Conservation (phyloP, 1,140 invertebrate genomes). For the Spodoptera litura region DNA sequence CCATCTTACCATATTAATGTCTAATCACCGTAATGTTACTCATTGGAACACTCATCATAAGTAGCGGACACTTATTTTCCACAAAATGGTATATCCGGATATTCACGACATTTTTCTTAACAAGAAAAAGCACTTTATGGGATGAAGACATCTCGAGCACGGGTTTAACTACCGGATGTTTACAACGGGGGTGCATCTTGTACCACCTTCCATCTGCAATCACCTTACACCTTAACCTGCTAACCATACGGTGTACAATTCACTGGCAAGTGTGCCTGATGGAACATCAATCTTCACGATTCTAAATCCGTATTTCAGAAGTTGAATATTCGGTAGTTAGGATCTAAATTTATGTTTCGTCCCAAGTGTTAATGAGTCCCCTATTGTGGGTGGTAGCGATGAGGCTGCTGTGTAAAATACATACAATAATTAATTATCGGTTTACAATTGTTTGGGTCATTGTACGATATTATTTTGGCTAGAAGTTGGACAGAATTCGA, state of each 20-base stretch:
- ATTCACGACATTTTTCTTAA: constrained; percentile 48
- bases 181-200: constrained; percentile 49
- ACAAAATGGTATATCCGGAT: constrained; percentile 5
- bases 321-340: constrained; percentile 31
- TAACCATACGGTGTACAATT: constrained; percentile 48
- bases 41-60: constrained; percentile 8
- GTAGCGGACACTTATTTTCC: constrained; percentile 33
- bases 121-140: constrained; percentile 63
- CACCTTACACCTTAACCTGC: constrained; percentile 29
- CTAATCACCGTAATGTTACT: constrained; percentile 17
- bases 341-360: constrained; percentile 43
- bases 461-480: background rate
- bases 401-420: constrained; percentile 18
- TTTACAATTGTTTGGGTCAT: background rate
- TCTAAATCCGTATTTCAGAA: constrained; percentile 42
- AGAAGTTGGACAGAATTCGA: too few species aligned
- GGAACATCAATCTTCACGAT: background rate
- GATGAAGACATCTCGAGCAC: constrained; percentile 59
- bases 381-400: constrained; percentile 46
- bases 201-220: constrained; percentile 34
- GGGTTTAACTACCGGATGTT: constrained; percentile 69
- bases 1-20: constrained; percentile 29
- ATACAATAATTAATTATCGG: constrained; percentile 32
- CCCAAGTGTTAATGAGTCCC: constrained; percentile 49
- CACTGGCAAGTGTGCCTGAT: constrained; percentile 22